phyloP scores from a whole-genome alignment of 1,140 invertebrate species.

The Eumeta japonica region DNA sequence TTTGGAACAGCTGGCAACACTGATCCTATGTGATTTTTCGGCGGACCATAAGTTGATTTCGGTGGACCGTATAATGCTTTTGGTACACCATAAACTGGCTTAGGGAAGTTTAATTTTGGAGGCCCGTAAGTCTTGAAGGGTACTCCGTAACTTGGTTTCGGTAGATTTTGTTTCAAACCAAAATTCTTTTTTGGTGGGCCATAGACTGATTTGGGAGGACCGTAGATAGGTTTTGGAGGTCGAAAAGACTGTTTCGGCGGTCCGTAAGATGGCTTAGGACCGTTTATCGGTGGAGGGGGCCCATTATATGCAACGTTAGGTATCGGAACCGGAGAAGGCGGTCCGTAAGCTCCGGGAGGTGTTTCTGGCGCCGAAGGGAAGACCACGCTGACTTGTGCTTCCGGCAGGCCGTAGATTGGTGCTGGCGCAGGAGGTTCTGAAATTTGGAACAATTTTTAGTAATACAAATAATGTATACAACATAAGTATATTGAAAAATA shows the following conservation, averaged over 20 bases:
- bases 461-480: slow-evolving; percentile 2
- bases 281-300: slow-evolving; percentile 33
- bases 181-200: slow-evolving; percentile 36
- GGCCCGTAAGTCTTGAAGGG: slow-evolving; percentile 39
- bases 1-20: no score
- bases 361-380: slow-evolving; percentile 49
- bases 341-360: slow-evolving; percentile 21
- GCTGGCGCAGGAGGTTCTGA: slow-evolving; percentile 47
- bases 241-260: slow-evolving; percentile 44
- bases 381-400: slow-evolving; percentile 38
- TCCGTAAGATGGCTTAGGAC: slow-evolving; percentile 37
- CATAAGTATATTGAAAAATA: background rate
- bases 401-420: slow-evolving; percentile 59
- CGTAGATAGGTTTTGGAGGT: slow-evolving; percentile 48
- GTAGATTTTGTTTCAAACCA: slow-evolving; percentile 15
- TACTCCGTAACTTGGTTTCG: slow-evolving; percentile 32
- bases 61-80: slow-evolving; percentile 39
- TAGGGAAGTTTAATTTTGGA: slow-evolving; percentile 36
- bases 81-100: slow-evolving; percentile 23
- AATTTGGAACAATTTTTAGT: slow-evolving; percentile 15
- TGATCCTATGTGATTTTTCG: no score
- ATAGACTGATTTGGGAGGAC: slow-evolving; percentile 42
- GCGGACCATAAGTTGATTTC: slow-evolving; percentile 52
- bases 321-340: background rate
- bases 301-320: slow-evolving; percentile 24